Evolutionary conservation across 2,797 vertebrate genomes (phyloP).

Genomic region (Echiichthys vipera): DNA sequence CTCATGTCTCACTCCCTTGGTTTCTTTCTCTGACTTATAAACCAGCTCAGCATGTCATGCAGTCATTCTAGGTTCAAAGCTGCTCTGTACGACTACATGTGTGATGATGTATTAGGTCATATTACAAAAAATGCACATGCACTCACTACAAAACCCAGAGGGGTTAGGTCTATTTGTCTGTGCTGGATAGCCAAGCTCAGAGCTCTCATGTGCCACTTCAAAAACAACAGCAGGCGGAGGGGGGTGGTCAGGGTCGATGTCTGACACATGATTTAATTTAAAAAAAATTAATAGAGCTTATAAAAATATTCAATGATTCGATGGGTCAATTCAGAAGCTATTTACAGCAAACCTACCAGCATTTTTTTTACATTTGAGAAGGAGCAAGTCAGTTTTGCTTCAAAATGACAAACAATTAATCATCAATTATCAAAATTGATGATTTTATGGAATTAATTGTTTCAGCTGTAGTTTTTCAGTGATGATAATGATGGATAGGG

Average conservation of each 20-base stretch:
- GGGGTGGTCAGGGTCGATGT: conserved; percentile 7
- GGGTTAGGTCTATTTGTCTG: conserved; percentile 24
- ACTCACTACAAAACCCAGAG: conserved; percentile 19
- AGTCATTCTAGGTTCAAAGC: conserved; percentile 11
- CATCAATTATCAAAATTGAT: too few species aligned
- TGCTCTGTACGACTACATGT: conserved; percentile 18
- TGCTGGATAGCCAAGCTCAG: conserved; percentile 37
- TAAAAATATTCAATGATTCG: conserved; percentile 11
- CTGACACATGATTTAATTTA: conserved; percentile 31
- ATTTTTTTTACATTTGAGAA: too few species aligned
- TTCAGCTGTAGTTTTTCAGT: too few species aligned
- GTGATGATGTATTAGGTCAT: conserved; percentile 41
- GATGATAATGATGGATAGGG: too few species aligned
- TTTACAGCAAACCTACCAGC: too few species aligned
- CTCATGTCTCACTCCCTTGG: neutral
- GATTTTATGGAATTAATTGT: too few species aligned
- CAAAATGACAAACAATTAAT: too few species aligned
- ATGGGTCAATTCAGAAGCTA: conserved; percentile 10
- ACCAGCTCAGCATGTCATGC: neutral
- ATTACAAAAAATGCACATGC: conserved; percentile 52
- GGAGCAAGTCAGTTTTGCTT: too few species aligned
- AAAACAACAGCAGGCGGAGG: conserved; percentile 47
- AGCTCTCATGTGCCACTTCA: conserved; percentile 64
- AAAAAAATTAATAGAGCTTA: too few species aligned
- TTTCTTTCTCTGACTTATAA: conserved; percentile 1